These are phyloP conservation scores for Drosophila lacteicornis DNA, from an alignment of 1,140 invertebrate species.

Conservation along the genomic window DNA sequence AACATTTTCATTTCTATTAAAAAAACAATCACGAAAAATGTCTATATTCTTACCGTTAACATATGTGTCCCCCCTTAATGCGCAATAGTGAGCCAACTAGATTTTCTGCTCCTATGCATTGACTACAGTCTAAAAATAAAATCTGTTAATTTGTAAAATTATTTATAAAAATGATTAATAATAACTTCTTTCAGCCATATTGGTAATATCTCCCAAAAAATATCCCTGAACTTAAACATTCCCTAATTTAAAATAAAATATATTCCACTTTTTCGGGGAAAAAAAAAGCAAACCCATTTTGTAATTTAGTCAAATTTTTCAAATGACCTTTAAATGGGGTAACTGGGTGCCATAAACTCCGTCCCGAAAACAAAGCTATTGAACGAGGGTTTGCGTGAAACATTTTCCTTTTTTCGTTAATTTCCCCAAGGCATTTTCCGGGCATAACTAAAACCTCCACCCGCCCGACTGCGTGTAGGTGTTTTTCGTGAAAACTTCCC, in stretches of 20 bases:
- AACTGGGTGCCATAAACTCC: slow-evolving; percentile 38
- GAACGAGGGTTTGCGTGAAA: slow-evolving; percentile 53
- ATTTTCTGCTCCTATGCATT: no score
- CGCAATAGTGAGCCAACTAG: no score
- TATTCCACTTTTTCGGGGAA: background rate
- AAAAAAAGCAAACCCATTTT: background rate
- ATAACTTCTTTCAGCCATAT: no score
- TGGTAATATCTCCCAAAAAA: no score
- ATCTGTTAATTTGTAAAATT: no score
- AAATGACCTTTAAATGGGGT: slow-evolving; percentile 21
- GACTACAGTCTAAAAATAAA: no score
- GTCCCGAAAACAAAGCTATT: slow-evolving; percentile 50
- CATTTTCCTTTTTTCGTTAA: slow-evolving; percentile 67
- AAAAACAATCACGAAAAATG: no score
- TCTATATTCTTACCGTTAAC: no score
- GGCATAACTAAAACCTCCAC: slow-evolving; percentile 73
- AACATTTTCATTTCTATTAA: no score
- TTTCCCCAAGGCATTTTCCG: slow-evolving; percentile 68
- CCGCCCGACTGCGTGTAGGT: slow-evolving; percentile 47
- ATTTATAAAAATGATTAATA: no score
- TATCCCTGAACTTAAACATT: no score
- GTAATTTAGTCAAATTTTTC: slow-evolving; percentile 8
- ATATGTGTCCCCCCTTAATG: no score
- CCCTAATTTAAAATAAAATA: background rate
- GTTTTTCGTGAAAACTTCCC: slow-evolving; percentile 33